Base-by-base conservation (phyloP, 1,140 invertebrate genomes). In the Grapholita molesta region DNA sequence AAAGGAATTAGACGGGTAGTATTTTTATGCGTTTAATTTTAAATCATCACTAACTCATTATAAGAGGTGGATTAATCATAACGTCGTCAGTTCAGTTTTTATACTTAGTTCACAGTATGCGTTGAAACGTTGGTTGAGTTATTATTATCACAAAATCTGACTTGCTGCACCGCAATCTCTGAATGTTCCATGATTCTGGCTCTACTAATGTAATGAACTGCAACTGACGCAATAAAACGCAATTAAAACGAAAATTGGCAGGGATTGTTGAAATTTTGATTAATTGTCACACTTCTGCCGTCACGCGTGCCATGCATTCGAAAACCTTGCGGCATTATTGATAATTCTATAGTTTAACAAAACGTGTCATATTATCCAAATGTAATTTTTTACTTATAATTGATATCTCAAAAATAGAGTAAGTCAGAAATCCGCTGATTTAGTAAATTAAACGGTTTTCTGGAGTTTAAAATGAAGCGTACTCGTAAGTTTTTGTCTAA, bases 221-320 rank as follows among this genome's bases (percentile, higher is more conserved):
- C 53, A 42, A 68, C n/a, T 33, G 55, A 64, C 73, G 68, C 73
- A 77, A 78, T 77, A 78, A 83, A 79, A 76, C 71, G 75, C 72
- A 80, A 80, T 84, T 78, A 77, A 77, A 71, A 68, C 76, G 76
- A 78, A 77, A 78, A 77, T 80, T 75, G 76, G 68, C 69, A 70
- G 70, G 55, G 70, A 76, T 79, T 71, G 77, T 64, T 79, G 72
- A 74, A 76, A 79, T 75, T 73, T 79, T 79, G 75, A 79, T 73
- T 78, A 66, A 77, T 76, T 73, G 77, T 74, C 75, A 69, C 67
- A 70, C 75, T 69, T 65, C 57, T 42, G 57, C 65, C 18, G 30
- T 61, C 55, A 61, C 55, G 55, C 55, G 55, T 61, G 55, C 55
- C 55, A 25, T 12, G 55, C 55, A 28, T 61, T 25, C 25, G 61